Percentiles rank a stretch among this genome's conserved stretches.
Conservation (phyloP, 2,797 vertebrate genomes). For the Enteromius paludinosus region DNA sequence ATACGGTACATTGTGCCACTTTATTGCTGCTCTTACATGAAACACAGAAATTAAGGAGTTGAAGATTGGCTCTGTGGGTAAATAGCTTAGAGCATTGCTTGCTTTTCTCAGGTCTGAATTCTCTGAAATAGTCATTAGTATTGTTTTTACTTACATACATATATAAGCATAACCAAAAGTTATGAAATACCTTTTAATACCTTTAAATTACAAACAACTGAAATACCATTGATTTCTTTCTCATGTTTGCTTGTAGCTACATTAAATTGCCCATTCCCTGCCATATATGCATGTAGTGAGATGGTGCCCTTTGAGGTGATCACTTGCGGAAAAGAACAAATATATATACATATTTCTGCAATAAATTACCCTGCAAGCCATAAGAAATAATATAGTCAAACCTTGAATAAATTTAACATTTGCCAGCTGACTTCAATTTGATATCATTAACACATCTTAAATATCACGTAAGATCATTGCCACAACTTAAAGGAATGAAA, state of each 20-base stretch:
- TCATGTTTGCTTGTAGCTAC: neutral
- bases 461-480: conserved; percentile 1
- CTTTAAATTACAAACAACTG: neutral
- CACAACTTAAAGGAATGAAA: neutral
- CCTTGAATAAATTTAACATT: conserved; percentile 11
- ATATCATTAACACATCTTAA: neutral
- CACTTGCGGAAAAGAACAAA: neutral
- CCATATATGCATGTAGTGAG: neutral
- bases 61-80: neutral
- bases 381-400: neutral
- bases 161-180: neutral
- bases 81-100: neutral
- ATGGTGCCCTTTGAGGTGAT: neutral
- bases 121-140: neutral
- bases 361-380: neutral
- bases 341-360: neutral
- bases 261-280: neutral
- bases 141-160: neutral
- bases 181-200: no score
- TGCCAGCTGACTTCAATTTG: neutral
- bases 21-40: neutral
- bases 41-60: neutral
- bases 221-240: neutral
- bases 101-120: conserved; percentile 13
- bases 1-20: conserved; percentile 3